Evolutionary conservation across 2,797 vertebrate species (phyloP), one percentile per base, ranked within the genome.

Genomic region (Pseudomugil tenellus): DNA sequence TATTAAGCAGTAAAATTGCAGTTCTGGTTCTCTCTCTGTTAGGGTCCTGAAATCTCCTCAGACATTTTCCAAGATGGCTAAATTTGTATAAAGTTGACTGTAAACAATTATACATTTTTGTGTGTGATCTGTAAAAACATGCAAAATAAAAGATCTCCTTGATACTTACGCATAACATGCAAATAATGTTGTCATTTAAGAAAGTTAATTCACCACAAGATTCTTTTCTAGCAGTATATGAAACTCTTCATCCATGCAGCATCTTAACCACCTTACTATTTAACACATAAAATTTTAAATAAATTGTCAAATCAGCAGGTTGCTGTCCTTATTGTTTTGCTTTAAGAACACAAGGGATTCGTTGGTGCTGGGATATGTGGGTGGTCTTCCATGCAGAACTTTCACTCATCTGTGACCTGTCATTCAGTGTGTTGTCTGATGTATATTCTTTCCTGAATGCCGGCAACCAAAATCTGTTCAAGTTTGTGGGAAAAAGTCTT

Each of bases 381-480:
- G 63, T 65, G 37, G 52, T 12, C 52, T 56, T 29, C n/a, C 31
- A 43, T 28, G 26, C n/a, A 43, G 26, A 55, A 23, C 53, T 32
- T 65, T 9, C 28, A 34, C 14, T 48, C 39, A 25, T 32, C 43
- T 54, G 39, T 56, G 53, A 65, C 37, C 52, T 56, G 31, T 46
- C 39, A 34, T 26, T 26, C 39, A 23, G 21, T 34, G n/a, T 25
- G 54, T 56, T 65, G 3, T 25, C 29, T 19, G 6, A 53, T n/a
- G 48, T 41, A 53, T 59, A 25, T 21, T 52, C 21, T n/a, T 51
- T 41, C 26, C 48, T 52, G 26, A 58, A 32, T 58, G 43, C 46
- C 55, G 49, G 11, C 51, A n/a, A 29, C 65, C 29, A 64, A 65
- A n/a, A 65, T 56, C 29, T 46, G 10, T 3, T 0, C 1, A 52